Evolutionary conservation across 2,113 vertebrate species (phyloP), one percentile per base, ranked within the genome.

Genomic region (Cynoglossus semilaevis): DNA sequence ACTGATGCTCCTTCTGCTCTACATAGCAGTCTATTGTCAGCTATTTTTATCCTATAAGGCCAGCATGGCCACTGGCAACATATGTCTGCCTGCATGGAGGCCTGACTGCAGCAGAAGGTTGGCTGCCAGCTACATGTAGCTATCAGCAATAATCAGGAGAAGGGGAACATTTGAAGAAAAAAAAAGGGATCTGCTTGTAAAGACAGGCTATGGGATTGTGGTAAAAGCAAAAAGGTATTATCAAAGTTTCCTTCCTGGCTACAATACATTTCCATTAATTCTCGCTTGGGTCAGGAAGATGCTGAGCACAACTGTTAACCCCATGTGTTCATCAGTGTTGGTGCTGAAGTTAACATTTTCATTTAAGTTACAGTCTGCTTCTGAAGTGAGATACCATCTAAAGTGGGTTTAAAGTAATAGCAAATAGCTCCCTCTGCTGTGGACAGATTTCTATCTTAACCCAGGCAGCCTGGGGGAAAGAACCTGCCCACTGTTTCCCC

Each of bases 21-120:
- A 90, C 83, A 88, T 84, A 88, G 84, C 82, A 70, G 61, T 74
- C 74, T 63, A 85, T 85, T 88, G 85, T 87, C 79, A 76, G 87
- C 86, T 90, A 89, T 89, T 88, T 85, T 76, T 88, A 89, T 70
- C 86, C 80, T 56, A 76, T 69, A 84, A 84, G 66, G 67, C 64
- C 69, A 77, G 64, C 64, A 45, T 79, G 80, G 82, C 83, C 79
- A 82, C 71, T 74, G 74, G 77, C 79, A 80, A 78, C 84, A 85
- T 87, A 85, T 79, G 85, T 75, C 65, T 82, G 79, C 74, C 79
- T 84, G 59, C 70, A 58, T 76, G 70, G 58, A 62, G 55, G 66
- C 71, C 65, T 51, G 76, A 61, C 50, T 50, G 71, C 63, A 63
- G 69, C 65, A 63, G 61, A 51, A 51, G 45, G 35, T 40, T 73